Conservation (phyloP, 1,140 invertebrate genomes). For the Trichonephila clavipes region DNA sequence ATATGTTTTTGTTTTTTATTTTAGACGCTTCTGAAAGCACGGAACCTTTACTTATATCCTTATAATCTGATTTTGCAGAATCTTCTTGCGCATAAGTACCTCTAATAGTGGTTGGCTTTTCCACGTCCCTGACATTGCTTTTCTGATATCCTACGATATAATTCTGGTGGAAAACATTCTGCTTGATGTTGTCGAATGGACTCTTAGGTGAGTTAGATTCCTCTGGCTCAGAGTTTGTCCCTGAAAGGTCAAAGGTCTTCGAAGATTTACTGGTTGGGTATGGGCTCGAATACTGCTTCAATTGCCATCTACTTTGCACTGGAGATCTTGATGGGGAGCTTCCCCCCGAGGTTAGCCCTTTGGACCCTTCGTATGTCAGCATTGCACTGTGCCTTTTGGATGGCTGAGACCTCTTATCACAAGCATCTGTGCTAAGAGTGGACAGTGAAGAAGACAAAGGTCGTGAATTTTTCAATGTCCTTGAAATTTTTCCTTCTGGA, state of each 20-base stretch:
- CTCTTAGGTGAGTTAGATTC: background rate
- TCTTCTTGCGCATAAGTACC: background rate
- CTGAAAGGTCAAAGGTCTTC: background rate
- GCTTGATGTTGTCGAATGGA: background rate
- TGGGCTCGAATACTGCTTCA: background rate
- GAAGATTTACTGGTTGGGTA: background rate
- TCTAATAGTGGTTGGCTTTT: background rate
- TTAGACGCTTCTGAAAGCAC: background rate
- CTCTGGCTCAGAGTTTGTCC: background rate
- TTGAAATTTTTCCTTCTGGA: background rate
- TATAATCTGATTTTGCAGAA: background rate
- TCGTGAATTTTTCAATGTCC: background rate
- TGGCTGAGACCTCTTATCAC: background rate
- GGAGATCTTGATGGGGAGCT: slow-evolving; percentile 18
- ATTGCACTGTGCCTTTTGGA: slow-evolving; percentile 36
- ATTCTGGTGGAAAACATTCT: background rate
- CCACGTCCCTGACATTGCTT: background rate
- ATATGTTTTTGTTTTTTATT: background rate
- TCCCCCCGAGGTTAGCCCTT: background rate
- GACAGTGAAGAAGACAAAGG: slow-evolving; percentile 35
- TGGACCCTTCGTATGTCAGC: background rate
- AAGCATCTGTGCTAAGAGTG: background rate
- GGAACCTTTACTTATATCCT: background rate
- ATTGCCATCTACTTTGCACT: background rate
- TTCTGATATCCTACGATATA: background rate